phyloP scores from a whole-genome alignment of 2,113 vertebrate genomes.

The Gnathonemus echidnorhynchus region DNA sequence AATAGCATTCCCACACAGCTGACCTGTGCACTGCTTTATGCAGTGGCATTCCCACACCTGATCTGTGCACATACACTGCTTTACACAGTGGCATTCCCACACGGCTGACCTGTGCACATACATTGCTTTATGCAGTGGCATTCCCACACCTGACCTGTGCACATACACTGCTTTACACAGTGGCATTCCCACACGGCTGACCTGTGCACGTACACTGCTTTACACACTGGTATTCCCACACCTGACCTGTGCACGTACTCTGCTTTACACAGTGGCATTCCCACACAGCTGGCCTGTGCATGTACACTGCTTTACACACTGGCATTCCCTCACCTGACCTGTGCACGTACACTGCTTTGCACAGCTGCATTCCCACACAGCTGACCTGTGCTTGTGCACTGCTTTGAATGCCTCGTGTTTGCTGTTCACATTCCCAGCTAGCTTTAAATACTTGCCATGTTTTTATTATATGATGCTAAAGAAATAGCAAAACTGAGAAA shows the following conservation, averaged over 20 bases:
- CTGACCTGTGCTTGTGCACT: neutral
- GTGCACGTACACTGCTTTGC: neutral
- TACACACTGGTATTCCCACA: neutral
- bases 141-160: neutral
- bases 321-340: neutral
- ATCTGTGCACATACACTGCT: neutral
- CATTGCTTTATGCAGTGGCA: neutral
- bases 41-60: neutral
- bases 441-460: slow-evolving; percentile 15
- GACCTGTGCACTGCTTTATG: neutral
- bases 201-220: neutral
- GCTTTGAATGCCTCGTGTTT: neutral
- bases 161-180: neutral
- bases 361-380: neutral
- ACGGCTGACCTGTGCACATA: neutral
- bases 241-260: neutral
- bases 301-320: neutral
- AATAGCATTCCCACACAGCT: neutral
- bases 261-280: neutral
- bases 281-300: neutral
- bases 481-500: neutral
- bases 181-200: neutral
- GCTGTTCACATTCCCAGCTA: too few relatives aligned
- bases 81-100: neutral
- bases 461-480: slow-evolving; percentile 28